These are phyloP conservation scores for Dreissena polymorpha DNA, from an alignment of 1,140 invertebrate species.

Conservation along the genomic window DNA sequence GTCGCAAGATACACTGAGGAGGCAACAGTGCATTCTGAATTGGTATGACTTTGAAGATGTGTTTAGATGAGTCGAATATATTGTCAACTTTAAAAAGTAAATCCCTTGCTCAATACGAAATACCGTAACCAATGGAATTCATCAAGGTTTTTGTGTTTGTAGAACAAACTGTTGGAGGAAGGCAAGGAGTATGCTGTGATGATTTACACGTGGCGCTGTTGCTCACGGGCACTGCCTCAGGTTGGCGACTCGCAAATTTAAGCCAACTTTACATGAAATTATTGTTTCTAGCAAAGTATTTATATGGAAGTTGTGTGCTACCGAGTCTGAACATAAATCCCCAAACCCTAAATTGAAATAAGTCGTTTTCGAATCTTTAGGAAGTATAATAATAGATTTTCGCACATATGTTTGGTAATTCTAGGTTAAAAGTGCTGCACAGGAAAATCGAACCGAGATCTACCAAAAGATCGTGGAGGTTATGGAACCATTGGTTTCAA, in stretches of 20 bases:
- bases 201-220: constrained; percentile 99
- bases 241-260: constrained; percentile 63
- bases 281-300: too few relatives aligned
- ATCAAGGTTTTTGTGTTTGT: constrained; percentile 61
- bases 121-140: too few relatives aligned
- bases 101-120: too few relatives aligned
- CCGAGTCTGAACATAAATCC: too few relatives aligned
- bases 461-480: constrained; percentile 99
- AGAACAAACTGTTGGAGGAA: constrained; percentile 99
- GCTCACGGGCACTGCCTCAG: constrained; percentile 96
- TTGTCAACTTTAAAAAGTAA: too few relatives aligned
- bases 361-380: too few relatives aligned
- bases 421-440: constrained; percentile 99
- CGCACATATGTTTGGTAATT: constrained; percentile 22
- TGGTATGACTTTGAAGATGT: constrained; percentile 84
- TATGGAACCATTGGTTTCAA: constrained; percentile 97
- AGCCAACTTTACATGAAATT: too few relatives aligned
- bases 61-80: too few relatives aligned
- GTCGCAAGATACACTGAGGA: constrained; percentile 99
- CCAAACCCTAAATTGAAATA: too few relatives aligned
- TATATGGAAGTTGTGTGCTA: too few relatives aligned
- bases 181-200: constrained; percentile 98
- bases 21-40: constrained; percentile 98
- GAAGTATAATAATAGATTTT: too few relatives aligned
- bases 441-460: constrained; percentile 98